Conservation (phyloP, 2,113 vertebrate genomes). For the Propithecus coquereli region DNA sequence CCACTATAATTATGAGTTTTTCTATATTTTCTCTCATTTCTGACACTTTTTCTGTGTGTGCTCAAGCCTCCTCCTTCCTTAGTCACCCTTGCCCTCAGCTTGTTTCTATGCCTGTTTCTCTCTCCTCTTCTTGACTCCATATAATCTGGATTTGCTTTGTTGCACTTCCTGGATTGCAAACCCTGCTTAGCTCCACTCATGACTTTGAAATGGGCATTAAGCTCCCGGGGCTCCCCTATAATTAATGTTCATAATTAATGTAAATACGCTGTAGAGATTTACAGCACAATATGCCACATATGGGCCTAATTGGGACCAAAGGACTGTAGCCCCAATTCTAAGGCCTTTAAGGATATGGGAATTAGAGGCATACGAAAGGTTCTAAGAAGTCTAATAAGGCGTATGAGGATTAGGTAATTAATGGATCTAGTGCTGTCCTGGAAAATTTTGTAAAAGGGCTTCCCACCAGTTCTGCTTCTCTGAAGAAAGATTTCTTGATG, state of each 20-base stretch:
- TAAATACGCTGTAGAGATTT: conserved; percentile 43
- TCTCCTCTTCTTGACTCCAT: background rate
- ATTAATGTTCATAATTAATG: conserved; percentile 70
- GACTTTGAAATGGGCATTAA: conserved; percentile 33
- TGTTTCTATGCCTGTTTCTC: background rate
- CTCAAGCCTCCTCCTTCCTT: background rate
- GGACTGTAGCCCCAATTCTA: conserved; percentile 29
- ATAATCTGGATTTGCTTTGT: background rate
- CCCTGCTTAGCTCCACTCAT: background rate
- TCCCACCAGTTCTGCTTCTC: background rate
- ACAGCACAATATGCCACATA: conserved; percentile 23
- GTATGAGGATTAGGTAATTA: conserved; percentile 51
- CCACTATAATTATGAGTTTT: background rate
- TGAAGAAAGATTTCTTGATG: conserved; percentile 24
- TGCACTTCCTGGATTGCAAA: background rate
- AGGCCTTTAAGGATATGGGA: conserved; percentile 44
- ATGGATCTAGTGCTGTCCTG: conserved; percentile 6
- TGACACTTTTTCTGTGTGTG: background rate
- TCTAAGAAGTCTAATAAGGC: conserved; percentile 53
- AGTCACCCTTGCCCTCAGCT: background rate
- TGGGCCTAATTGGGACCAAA: conserved; percentile 56
- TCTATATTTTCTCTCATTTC: background rate
- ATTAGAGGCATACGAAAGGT: conserved; percentile 11
- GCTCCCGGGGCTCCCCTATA: conserved; percentile 24
- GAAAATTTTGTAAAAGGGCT: conserved; percentile 18